Conservation (phyloP, 1,140 invertebrate genomes). For the Leptinotarsa defecta region DNA sequence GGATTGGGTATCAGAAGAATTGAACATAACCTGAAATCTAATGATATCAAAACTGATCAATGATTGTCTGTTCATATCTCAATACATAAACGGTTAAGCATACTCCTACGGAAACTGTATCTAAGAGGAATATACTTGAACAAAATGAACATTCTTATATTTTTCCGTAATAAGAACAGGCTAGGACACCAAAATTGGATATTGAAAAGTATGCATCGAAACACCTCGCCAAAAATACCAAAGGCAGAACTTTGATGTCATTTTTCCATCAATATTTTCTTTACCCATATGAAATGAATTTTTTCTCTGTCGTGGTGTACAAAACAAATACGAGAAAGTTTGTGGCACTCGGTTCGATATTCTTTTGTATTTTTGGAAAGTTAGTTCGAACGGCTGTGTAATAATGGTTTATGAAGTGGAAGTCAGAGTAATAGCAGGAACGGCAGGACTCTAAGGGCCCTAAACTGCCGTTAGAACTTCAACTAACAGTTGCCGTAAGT, state of each 20-base stretch:
- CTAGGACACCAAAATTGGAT: no score
- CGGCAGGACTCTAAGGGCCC: background rate
- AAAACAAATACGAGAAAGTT: background rate
- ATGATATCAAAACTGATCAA: no score
- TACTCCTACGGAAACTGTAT: no score
- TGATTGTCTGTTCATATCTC: no score
- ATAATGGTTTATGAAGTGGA: constrained; percentile 18
- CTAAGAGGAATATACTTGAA: no score
- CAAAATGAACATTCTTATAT: no score
- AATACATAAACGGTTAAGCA: no score
- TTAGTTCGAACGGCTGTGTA: constrained; percentile 5
- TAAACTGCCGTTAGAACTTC: constrained; percentile 20
- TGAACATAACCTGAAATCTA: no score
- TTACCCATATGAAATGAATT: background rate
- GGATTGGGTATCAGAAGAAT: no score
- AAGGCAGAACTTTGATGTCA: background rate
- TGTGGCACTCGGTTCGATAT: background rate
- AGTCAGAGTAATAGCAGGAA: background rate
- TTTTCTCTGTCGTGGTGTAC: background rate
- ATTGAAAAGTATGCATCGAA: background rate
- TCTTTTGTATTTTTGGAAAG: constrained; percentile 13
- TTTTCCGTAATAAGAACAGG: no score
- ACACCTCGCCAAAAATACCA: background rate
- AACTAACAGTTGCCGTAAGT: constrained; percentile 15
- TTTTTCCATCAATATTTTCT: background rate